A percentile compares a stretch with the other conserved stretches of the same genome.
Evolutionary conservation across 2,888 invertebrate genomes (phyloP).

Genomic region (Dromius quadrimaculatus): DNA sequence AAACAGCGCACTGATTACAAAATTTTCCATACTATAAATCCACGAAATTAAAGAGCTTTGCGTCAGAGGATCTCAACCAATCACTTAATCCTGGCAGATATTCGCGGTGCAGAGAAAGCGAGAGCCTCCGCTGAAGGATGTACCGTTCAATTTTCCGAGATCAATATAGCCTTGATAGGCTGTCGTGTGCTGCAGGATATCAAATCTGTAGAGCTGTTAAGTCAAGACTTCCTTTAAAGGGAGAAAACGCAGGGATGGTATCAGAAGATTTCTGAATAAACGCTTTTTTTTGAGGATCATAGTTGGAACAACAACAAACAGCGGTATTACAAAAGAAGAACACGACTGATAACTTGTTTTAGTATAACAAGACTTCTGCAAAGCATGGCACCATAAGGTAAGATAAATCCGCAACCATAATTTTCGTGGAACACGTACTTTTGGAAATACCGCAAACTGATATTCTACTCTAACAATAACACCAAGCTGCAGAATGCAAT

Average conservation of each 20-base stretch:
- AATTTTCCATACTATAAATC: slow-evolving; percentile 31
- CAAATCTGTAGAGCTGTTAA: slow-evolving; percentile 49
- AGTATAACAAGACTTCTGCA: background rate
- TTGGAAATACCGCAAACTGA: no score
- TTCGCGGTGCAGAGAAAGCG: background rate
- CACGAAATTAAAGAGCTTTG: slow-evolving; percentile 35
- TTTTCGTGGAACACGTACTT: no score
- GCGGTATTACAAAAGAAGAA: no score
- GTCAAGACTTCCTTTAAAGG: slow-evolving; percentile 50
- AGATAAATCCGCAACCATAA: no score
- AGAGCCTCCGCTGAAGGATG: slow-evolving; percentile 8
- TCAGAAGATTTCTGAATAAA: background rate
- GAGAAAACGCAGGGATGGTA: no score
- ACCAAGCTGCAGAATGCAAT: slow-evolving; percentile 6
- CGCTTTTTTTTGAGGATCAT: no score
- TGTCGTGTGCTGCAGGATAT: slow-evolving; percentile 47
- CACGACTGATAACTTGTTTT: background rate
- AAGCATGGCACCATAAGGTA: no score
- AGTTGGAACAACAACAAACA: background rate
- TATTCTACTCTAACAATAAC: no score
- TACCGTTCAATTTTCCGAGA: slow-evolving; percentile 49
- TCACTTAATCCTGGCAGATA: slow-evolving; percentile 31
- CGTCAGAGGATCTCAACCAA: slow-evolving; percentile 11
- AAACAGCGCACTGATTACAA: slow-evolving; percentile 27
- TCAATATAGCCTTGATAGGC: slow-evolving; percentile 50